Evolutionary conservation across 2,888 invertebrate genomes (phyloP).

Genomic region (Deilephila elpenor): DNA sequence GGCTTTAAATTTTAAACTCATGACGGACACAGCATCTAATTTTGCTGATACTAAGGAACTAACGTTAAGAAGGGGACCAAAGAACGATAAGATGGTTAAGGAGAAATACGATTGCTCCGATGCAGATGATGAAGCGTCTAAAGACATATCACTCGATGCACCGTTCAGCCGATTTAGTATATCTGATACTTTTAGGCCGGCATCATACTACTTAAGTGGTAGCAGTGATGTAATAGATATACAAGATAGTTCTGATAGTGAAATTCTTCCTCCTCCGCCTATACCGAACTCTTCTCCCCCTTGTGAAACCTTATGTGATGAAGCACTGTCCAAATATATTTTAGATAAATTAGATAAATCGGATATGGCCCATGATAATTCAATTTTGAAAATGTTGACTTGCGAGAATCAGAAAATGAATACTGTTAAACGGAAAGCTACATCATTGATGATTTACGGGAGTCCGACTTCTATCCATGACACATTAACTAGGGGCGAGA

Average conservation of each 20-base stretch:
- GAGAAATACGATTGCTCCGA: slow-evolving; percentile 90
- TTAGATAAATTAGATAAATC: slow-evolving; percentile 82
- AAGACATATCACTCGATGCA: slow-evolving; percentile 89
- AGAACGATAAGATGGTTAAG: slow-evolving; percentile 69
- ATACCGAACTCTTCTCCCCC: slow-evolving; percentile 91
- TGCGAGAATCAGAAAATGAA: slow-evolving; percentile 77
- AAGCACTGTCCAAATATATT: slow-evolving; percentile 79
- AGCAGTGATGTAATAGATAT: slow-evolving; percentile 87
- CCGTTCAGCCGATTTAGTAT: slow-evolving; percentile 89
- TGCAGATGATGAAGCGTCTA: slow-evolving; percentile 92
- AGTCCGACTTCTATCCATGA: slow-evolving; percentile 81
- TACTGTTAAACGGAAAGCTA: slow-evolving; percentile 76
- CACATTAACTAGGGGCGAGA: slow-evolving; percentile 80
- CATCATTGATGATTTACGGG: slow-evolving; percentile 81
- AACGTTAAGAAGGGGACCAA: slow-evolving; percentile 71
- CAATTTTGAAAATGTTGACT: slow-evolving; percentile 79
- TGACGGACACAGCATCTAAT: slow-evolving; percentile 71
- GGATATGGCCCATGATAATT: slow-evolving; percentile 76
- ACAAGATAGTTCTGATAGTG: slow-evolving; percentile 92
- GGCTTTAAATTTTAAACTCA: slow-evolving; percentile 46
- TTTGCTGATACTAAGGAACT: slow-evolving; percentile 78
- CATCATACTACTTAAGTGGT: slow-evolving; percentile 92
- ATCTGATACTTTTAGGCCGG: slow-evolving; percentile 94
- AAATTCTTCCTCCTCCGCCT: slow-evolving; percentile 91
- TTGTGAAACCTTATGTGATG: slow-evolving; percentile 88